phyloP scores from a whole-genome alignment of 2,113 vertebrate genomes.

The Rhipidura dahli region DNA sequence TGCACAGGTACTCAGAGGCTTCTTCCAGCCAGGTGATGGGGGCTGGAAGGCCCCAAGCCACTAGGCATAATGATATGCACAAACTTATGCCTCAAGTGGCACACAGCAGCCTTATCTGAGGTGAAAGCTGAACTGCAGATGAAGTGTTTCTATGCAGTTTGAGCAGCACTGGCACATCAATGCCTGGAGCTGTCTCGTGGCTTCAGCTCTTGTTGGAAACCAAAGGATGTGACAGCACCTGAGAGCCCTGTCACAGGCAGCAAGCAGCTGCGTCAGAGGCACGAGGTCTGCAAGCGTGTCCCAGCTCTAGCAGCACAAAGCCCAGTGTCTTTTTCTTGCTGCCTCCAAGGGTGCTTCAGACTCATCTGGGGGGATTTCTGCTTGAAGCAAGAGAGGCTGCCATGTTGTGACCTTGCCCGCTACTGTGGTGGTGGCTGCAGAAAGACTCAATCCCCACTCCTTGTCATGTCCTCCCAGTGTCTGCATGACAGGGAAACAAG shows the following conservation, averaged over 20 bases:
- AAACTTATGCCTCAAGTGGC: background rate
- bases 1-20: background rate
- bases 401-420: background rate
- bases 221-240: background rate
- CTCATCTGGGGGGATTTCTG: background rate
- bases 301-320: background rate
- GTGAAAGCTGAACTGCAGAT: background rate
- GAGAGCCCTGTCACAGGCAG: background rate
- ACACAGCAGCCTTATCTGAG: background rate
- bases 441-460: accelerated
- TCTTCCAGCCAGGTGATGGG: background rate
- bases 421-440: background rate
- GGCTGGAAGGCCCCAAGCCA: background rate
- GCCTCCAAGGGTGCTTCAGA: background rate
- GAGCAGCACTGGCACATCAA: background rate
- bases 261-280: background rate
- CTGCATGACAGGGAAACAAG: background rate
- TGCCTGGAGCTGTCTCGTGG: accelerated
- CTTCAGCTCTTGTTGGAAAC: background rate
- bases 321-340: background rate
- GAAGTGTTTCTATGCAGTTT: background rate
- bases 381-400: background rate
- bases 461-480: background rate
- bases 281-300: accelerated
- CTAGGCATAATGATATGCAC: background rate